Evolutionary conservation across 2,797 vertebrate genomes (phyloP).

Genomic region (Amazonetta brasiliensis): DNA sequence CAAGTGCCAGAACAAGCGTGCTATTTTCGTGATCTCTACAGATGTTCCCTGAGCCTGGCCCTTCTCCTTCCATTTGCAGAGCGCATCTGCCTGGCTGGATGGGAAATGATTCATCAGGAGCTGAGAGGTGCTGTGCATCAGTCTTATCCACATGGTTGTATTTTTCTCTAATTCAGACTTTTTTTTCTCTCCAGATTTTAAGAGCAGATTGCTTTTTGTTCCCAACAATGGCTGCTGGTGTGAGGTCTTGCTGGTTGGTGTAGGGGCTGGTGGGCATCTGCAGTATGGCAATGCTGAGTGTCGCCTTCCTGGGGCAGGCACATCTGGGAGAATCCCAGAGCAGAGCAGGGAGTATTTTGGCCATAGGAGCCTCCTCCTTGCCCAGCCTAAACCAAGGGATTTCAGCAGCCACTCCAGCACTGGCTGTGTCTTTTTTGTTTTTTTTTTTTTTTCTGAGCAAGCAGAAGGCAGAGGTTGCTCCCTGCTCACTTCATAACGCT

Average conservation of each 20-base stretch:
- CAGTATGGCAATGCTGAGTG: neutral
- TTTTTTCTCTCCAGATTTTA: neutral
- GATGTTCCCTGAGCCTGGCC: rapidly evolving
- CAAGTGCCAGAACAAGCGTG: rapidly evolving
- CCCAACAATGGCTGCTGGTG: neutral
- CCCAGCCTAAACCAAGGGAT: rapidly evolving
- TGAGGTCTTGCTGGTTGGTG: neutral
- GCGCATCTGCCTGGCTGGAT: rapidly evolving
- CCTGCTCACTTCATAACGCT: neutral
- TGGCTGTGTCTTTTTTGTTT: neutral
- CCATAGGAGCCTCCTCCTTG: rapidly evolving
- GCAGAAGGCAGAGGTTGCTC: neutral
- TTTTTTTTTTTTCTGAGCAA: neutral
- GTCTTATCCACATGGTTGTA: rapidly evolving
- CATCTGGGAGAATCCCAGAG: neutral
- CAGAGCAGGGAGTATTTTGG: neutral
- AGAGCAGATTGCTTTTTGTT: neutral
- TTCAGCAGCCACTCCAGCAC: neutral
- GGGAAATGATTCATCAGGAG: rapidly evolving
- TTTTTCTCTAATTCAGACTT: neutral
- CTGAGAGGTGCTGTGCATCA: rapidly evolving
- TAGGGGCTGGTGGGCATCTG: neutral
- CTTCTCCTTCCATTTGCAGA: neutral
- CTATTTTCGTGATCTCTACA: rapidly evolving
- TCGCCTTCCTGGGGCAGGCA: too few species aligned